Base-by-base conservation (phyloP, 1,140 invertebrate genomes). In the Drosophila nannoptera region DNA sequence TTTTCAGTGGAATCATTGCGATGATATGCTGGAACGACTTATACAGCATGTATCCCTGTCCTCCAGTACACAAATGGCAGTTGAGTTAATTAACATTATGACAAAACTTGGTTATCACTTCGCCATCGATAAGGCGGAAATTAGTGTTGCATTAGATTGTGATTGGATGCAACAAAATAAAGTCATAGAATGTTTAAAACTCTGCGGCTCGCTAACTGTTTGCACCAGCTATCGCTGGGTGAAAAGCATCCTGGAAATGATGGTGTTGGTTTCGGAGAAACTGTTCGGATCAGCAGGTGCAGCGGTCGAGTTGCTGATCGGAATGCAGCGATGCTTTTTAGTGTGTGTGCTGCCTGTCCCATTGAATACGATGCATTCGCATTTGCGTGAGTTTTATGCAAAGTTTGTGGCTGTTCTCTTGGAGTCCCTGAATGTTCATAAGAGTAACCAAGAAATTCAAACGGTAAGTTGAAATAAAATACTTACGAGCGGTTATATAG, bases 301-400 rank as follows among this genome's bases (percentile, higher is more conserved):
- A 0, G 81, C 70, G 29, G 16, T 36, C 0, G 16, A 70, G 29
- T 8, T 86, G 11, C 40, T 86, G 7, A 8, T 12, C 1, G 65
- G 65, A 29, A 69, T 86, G 62, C 59, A 64, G 29, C 73, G 71
- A 4, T 86, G 81, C 7, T 86, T 68, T 49, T 11, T 86, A 46
- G 82, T 87, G 4, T 86, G 74, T 22, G 81, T 86, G 6, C 14
- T 77, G 9, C 81, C 81, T 8, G 81, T 86, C 32, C 81, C 82
- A 0, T 22, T 86, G 12, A 66, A 69, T 6, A 71, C 62, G 0
- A 14, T 87, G n/a, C 46, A 68, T 7, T 2, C 33, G 0, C 81
- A 86, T 45, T 42, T 86, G 22, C 9, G 35, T 0, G 68, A 87
- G 31, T 86, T 86, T 52, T 69, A 62, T 7, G 38, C 14, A 0